These are phyloP conservation scores for Iselma pallidipennis DNA, from an alignment of 2,888 invertebrate genomes.

Conservation along the genomic window DNA sequence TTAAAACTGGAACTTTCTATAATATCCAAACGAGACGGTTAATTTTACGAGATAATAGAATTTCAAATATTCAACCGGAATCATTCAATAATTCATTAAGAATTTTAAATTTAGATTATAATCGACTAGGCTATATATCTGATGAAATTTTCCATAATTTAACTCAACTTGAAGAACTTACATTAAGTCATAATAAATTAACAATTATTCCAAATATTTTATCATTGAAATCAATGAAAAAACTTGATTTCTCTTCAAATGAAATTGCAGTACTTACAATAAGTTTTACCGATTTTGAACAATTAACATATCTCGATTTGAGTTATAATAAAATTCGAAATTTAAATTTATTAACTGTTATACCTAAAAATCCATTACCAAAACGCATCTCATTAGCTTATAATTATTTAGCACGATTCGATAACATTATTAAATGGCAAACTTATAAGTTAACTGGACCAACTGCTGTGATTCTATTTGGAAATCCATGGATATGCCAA, in stretches of 20 bases:
- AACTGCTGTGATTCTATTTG: not conserved
- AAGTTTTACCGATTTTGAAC: too few relatives aligned
- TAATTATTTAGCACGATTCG: not conserved
- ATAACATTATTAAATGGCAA: not conserved
- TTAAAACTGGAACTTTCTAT: not conserved
- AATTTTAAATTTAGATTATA: conserved; percentile 1
- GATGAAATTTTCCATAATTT: not conserved
- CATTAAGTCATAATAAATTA: conserved; percentile 2
- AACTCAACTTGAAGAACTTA: not conserved
- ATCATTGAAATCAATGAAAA: not conserved
- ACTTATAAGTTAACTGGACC: not conserved
- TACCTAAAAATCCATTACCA: too few relatives aligned
- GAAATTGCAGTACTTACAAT: too few relatives aligned
- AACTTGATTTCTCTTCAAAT: not conserved
- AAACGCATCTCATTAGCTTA: too few relatives aligned
- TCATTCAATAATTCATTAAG: not conserved
- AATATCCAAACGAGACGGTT: not conserved
- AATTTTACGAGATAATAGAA: not conserved
- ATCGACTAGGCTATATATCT: not conserved
- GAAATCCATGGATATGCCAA: not conserved
- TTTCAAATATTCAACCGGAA: not conserved
- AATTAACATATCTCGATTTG: not conserved
- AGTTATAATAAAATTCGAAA: not conserved
- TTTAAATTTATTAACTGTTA: not conserved
- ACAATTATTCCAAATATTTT: not conserved